Base-by-base conservation (phyloP, 2,888 invertebrate genomes). In the Thelaira solivaga region DNA sequence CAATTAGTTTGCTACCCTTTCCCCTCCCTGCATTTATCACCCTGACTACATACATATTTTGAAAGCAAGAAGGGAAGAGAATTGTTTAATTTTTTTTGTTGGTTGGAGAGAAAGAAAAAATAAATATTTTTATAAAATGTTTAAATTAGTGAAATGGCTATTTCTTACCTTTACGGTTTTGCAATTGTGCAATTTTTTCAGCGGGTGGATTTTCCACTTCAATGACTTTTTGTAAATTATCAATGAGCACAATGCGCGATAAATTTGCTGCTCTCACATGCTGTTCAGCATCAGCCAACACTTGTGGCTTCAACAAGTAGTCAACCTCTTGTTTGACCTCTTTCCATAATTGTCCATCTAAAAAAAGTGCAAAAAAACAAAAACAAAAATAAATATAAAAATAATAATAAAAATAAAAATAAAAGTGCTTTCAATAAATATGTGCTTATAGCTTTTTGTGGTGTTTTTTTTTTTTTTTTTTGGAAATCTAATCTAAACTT, bases 151-250 rank as follows among this genome's bases (percentile, higher is more conserved):
- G n/a, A n/a, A n/a, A n/a, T n/a, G n/a, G n/a, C n/a, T n/a, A n/a
- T n/a, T n/a, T n/a, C 90, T 88, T 88, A 94, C 94, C 94, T 91
- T 92, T 90, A 85, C 93, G 90, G 82, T 94, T 93, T 82, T 93
- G 92, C 57, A 94, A 91, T 43, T 91, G 86, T 84, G 94, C 93
- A 68, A 93, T 92, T 83, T 93, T 91, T 72, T 92, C 92, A 13
- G 92, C 89, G 2, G 92, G 91, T 49, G 95, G 95, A 88, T 96
- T 96, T 89, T 96, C 96, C 80, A 92, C 92, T 82, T 95, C 92
- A 78, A 96, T 96, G 53, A 93, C 93, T 83, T 91, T 90, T 87
- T 96, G 95, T 59, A 96, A 87, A 88, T 96, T 93, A 57, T 93
- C 91, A 83, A 96, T 95, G 47, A 95, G 89, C n/a, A 96, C 90